Evolutionary conservation across 1,140 invertebrate species (phyloP), one percentile per base, ranked within the genome.

Genomic region (Gryon sp.): DNA sequence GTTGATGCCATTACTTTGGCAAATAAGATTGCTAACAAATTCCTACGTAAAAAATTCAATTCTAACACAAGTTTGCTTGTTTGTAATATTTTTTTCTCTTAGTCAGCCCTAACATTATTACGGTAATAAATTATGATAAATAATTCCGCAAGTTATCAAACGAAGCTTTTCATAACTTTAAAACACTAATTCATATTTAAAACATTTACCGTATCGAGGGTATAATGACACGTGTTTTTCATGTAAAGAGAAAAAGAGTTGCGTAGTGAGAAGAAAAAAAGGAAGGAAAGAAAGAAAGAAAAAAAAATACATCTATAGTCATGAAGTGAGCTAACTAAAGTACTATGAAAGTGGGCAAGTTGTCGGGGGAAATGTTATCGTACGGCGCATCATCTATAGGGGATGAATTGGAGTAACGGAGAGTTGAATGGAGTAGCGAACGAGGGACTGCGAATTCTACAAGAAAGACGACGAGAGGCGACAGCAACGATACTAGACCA

Each of bases 351-450:
- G 84, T 85, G 80, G 83, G 82, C 81, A 83, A 86, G 81, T 86
- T 83, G 85, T 87, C 82, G 80, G 80, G 84, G 81, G 84, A 87
- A 86, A 87, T 86, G 83, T 87, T 88, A 87, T 87, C 86, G 84
- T 80, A 77, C 83, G 46, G 34, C 59, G 43, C 50, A 78, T 72
- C 53, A 75, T 63, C 66, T 76, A 78, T 72, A 78, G 78, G 80
- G 83, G 81, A 63, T 83, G 80, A 81, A 83, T 80, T 77, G 81
- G 74, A 79, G 81, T 75, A 85, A 81, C 78, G 76, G 85, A 83
- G 77, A 84, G 80, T 80, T 86, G 84, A 87, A 87, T 86, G 83
- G 85, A 83, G 80, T 80, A 78, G 80, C 46, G 78, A 82, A 83
- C 76, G 81, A 81, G 82, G 81, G 82, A 79, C 73, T 72, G 75